Base-by-base conservation (phyloP, 2,113 vertebrate genomes). In the Bucco capensis region DNA sequence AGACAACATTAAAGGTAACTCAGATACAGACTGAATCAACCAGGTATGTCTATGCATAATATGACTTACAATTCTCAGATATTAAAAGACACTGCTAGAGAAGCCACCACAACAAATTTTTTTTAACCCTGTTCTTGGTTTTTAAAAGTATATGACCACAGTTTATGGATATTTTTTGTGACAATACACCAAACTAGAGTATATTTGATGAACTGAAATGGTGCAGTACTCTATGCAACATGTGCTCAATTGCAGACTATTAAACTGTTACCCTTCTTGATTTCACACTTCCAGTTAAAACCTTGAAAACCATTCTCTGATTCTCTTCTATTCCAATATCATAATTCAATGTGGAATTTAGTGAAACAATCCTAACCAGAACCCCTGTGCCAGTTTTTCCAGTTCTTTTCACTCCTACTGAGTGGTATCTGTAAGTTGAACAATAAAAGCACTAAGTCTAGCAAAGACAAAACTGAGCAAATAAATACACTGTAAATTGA, bases 11-110 rank as follows among this genome's bases (percentile, higher is more conserved):
- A 76, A 60, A 90, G 10, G 16, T 64, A 92, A 64, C 49, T 75
- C 28, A 7, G 24, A 66, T 14, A 79, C 13, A 76, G 46, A 61
- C 8, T 27, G 40, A 88, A 79, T 81, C 50, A 79, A 46, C 10
- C 37, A 94, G 33, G 57, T 85, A 85, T 40, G 33, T 18, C 60
- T 83, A 7, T 6, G 33, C 40, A 74, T 64, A 93, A 92, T 77
- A 35, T 53, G 24, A 64, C 24, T 64, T 67, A 47, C 2, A 74
- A 74, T 77, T 67, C n/a, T 90, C 76, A 84, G 75, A 78, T 66
- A 83, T 83, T 81, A 71, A 89, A 38, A 86, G 25, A 35, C 14
- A 53, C 30, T 0, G 1, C 31, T 49, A 67, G 88, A 86, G 16
- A 74, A 94, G 10, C 8, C 33, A 50, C 37, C 12, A 35, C 60